Base-by-base conservation (phyloP, 2,113 vertebrate genomes). In the Isurus oxyrinchus region DNA sequence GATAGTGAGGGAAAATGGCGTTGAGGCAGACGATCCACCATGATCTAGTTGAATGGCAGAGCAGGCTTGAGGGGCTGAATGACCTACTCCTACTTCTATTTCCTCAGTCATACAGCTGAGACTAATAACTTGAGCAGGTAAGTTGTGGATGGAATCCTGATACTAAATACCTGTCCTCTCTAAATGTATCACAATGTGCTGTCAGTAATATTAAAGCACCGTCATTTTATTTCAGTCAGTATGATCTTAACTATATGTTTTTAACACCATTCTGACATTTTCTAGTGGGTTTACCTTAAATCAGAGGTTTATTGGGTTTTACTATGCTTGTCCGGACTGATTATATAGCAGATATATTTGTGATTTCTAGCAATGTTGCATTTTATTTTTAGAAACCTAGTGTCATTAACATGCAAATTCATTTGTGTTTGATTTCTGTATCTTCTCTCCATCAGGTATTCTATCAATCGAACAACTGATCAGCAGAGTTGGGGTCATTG, bases 381-480 rank as follows among this genome's bases (percentile, higher is more conserved):
- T 87, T 63, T 25, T 21, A 63, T 3, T 61, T 86, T 96, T 57
- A 27, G 53, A 86, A n/a, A 95, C 4, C 40, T 87, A 61, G 69
- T 10, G 25, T 23, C 76, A 57, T 96, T n/a, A 86, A 35, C 31
- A 16, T 86, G 55, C 23, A 44, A 53, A n/a, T 96, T 13, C 11
- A 59, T 69, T 55, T 81, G 23, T 87, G 79, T 86, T 61, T 61
- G 19, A 79, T 96, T 96, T 96, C 35, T 96, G 53, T 63, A 76
- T 1, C 97, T 8, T 96, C 94, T 96, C 79, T 40, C 90, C 11
- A 88, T 96, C 63, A 99, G 99, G 99, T 88, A 99, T 99, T 97
- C 97, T 99, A 93, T 99, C 99, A 86, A 99, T 99, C 96, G 99
- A 99, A 90, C 99, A 99, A 97, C 98, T 99, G 63, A 99, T 99